Percentiles rank a stretch among this genome's conserved stretches.
These are phyloP conservation scores for Synergus gifuensis DNA, from an alignment of 2,888 invertebrate species.

Conservation along the genomic window DNA sequence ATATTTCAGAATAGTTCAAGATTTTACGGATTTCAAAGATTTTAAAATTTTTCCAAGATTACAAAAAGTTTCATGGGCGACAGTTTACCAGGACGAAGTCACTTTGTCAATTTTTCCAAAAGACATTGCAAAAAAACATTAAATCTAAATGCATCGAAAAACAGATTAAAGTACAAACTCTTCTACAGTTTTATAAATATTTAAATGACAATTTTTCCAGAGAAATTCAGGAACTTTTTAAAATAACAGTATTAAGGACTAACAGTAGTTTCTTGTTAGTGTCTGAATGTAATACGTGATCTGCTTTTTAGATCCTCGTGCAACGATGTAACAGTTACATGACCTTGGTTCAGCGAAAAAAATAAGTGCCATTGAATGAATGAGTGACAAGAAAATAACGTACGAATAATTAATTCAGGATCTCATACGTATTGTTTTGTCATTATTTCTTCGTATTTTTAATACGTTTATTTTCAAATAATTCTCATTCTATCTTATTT, in stretches of 20 bases:
- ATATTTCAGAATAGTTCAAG: too few species aligned
- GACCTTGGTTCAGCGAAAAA: background rate
- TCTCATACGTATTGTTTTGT: background rate
- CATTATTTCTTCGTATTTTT: background rate
- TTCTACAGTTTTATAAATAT: background rate
- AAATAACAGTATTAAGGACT: background rate
- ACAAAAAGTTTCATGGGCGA: too few species aligned
- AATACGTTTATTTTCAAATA: background rate
- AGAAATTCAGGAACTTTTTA: background rate
- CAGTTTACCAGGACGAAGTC: too few species aligned
- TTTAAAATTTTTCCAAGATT: too few species aligned
- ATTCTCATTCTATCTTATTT: background rate
- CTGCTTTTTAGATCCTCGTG: background rate
- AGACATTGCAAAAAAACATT: too few species aligned
- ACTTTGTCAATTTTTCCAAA: too few species aligned
- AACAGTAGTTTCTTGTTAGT: background rate
- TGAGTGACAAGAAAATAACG: background rate
- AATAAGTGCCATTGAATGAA: slow-evolving; percentile 2
- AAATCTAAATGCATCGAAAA: too few species aligned
- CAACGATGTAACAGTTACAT: background rate
- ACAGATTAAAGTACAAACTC: too few species aligned
- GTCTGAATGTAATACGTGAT: slow-evolving; percentile 1
- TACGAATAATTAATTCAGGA: background rate
- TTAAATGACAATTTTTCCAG: background rate
- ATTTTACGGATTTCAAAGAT: too few species aligned